These are phyloP conservation scores for Sminthopsis crassicaudata DNA, from an alignment of 2,113 vertebrate genomes.

Conservation along the genomic window DNA sequence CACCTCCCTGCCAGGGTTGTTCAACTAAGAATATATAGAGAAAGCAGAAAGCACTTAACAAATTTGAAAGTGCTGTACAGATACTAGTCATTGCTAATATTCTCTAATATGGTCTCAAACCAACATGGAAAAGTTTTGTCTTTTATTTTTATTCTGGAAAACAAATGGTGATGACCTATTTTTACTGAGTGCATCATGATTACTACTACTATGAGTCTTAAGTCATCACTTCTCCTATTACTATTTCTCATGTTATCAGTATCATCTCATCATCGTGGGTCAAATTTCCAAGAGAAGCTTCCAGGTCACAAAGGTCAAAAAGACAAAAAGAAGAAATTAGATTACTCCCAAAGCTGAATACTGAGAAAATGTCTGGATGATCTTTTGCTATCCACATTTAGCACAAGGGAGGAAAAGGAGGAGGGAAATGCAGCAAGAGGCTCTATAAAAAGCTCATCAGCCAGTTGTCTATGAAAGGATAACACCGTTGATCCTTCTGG, in stretches of 20 bases:
- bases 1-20: neutral
- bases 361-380: conserved; percentile 58
- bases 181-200: conserved; percentile 76
- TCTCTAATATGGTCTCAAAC: conserved; percentile 31
- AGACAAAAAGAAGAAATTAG: conserved; percentile 28
- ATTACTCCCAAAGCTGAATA: neutral
- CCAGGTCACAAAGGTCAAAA: conserved; percentile 27
- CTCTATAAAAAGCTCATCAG: conserved; percentile 69
- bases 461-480: conserved; percentile 51
- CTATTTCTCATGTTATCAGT: neutral
- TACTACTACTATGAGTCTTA: conserved; percentile 38
- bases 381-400: neutral
- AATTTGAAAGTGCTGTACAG: neutral
- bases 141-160: conserved; percentile 73
- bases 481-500: conserved; percentile 56
- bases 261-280: neutral
- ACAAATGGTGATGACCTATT: conserved; percentile 74
- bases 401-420: conserved; percentile 49
- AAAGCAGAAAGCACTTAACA: neutral
- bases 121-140: conserved; percentile 53
- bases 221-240: neutral
- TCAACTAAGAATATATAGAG: neutral
- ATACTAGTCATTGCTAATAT: neutral
- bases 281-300: conserved; percentile 52
- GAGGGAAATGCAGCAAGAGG: neutral